Percentiles rank a stretch among this genome's conserved stretches.
Evolutionary conservation across 2,797 vertebrate species (phyloP).

Genomic region (Dicrostonyx torquatus): DNA sequence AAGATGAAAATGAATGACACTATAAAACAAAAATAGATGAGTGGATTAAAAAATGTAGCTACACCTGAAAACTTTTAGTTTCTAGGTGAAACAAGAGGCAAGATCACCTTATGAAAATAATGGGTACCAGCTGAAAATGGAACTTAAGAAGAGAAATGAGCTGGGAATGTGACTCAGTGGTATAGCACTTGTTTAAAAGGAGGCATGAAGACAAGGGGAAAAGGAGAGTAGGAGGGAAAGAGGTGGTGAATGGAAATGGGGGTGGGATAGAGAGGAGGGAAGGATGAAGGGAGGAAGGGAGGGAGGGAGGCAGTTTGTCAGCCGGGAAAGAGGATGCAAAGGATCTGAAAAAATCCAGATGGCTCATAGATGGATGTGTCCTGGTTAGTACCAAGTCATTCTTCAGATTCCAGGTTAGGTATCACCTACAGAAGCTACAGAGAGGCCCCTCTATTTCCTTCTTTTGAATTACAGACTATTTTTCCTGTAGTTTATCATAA

Average conservation of each 20-base stretch:
- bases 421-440: not conserved
- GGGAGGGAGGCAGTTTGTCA: not conserved
- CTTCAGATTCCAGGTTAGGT: conserved; percentile 1
- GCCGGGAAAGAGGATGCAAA: not conserved
- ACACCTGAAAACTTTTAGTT: not conserved
- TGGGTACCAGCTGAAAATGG: not conserved
- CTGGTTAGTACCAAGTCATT: not conserved
- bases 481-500: not conserved
- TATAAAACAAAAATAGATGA: not conserved
- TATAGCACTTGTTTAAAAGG: not conserved
- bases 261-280: not conserved
- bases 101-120: not conserved
- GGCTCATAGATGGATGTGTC: not conserved
- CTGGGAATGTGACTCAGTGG: not conserved
- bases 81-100: not conserved
- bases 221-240: not conserved
- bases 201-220: no score
- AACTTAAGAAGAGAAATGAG: not conserved
- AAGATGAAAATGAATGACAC: conserved; percentile 1
- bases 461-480: not conserved
- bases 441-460: not conserved
- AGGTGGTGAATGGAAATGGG: no score
- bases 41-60: not conserved
- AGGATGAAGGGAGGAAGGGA: not conserved
- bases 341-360: not conserved